Base-by-base conservation (phyloP, 2,113 vertebrate species). In the Chionomys nivalis region DNA sequence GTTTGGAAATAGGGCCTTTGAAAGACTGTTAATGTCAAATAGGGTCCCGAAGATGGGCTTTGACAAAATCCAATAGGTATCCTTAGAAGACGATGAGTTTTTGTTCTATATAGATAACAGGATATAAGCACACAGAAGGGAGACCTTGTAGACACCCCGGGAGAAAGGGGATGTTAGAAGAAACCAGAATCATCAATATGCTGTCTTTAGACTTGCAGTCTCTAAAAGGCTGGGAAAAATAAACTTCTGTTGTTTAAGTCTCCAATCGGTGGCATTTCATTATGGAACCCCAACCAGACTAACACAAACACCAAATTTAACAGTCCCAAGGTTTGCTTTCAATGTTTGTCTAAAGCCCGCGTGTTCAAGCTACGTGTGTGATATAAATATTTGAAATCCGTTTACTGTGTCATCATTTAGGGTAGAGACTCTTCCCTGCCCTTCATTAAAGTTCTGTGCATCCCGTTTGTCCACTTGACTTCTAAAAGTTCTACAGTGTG, bases 401-500 rank as follows among this genome's bases (percentile, higher is more conserved):
- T 61, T 76, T 81, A 13, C 33, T 42, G 81, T 78, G 24, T 90
- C 10, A 8, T 42, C 66, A 44, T 31, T n/a, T 76, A 89, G 12
- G 26, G 82, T 52, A 17, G 24, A 73, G 90, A 58, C 44, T 83
- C 72, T 65, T 82, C 33, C 12, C 16, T 28, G 81, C 2, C 75
- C 79, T 95, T 95, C 79, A 77, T 36, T 77, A 72, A 95, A 96
- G 93, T 93, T 97, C 23, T 16, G 44, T 93, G 68, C 2, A 87
- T 16, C 5, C 44, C 33, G 33, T 70, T 19, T 88, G 65, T 77
- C 81, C 44, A 95, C 11, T 58, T 96, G 96, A 93, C 95, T 97
- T 97, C 95, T 96, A 97, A 96, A 97, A 96, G 93, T 96, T 95
- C 61, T 87, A 42, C 2, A 26, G 55, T 12, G 33, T 13, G 42